Evolutionary conservation across 2,888 invertebrate genomes (phyloP), one percentile per base, ranked within the genome.

Genomic region (Nemotelus pantherinus): DNA sequence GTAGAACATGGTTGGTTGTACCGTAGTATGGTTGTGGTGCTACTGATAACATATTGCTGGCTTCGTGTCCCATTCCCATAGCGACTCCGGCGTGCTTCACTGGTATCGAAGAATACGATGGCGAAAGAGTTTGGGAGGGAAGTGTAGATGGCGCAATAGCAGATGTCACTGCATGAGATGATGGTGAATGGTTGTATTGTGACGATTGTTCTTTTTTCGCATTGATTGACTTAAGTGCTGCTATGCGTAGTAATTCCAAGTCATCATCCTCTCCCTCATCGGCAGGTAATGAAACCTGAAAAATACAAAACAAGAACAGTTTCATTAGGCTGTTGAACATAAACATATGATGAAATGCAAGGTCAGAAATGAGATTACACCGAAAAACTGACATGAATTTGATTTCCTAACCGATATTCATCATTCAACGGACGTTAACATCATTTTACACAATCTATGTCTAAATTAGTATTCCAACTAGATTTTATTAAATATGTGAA

Each of bases 221-320:
- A 41, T 80, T 77, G n/a, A 81, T 47, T 1, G 82, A 80, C 78
- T 82, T 82, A 44, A 82, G 71, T 43, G 82, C 82, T 6, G 76
- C 80, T 44, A 80, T 77, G 25, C 82, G 80, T 48, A 82, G 68
- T 43, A 71, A 68, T 78, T 82, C 82, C n/a, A 82, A 77, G 78
- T 82, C 82, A 2, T 81, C 81, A 43, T 82, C 82, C 2, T 81
- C 81, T 50, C 81, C 81, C 41, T 81, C 81, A 50, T 80, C 80
- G 2, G 75, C 75, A 39, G 70, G 77, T 10, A 77, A 75, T 5
- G 67, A 7, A 39, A 58, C 43, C 76, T 76, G 64, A 25, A 25
- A 25, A 25, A 25, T 25, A 25, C 25, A 25, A 25, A 25, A 25
- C 39, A 60, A 25, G 39, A 3, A n/a, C 39, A 64, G 43, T 43